Base-by-base conservation (phyloP, 2,113 vertebrate genomes). In the Seriola quinqueradiata region DNA sequence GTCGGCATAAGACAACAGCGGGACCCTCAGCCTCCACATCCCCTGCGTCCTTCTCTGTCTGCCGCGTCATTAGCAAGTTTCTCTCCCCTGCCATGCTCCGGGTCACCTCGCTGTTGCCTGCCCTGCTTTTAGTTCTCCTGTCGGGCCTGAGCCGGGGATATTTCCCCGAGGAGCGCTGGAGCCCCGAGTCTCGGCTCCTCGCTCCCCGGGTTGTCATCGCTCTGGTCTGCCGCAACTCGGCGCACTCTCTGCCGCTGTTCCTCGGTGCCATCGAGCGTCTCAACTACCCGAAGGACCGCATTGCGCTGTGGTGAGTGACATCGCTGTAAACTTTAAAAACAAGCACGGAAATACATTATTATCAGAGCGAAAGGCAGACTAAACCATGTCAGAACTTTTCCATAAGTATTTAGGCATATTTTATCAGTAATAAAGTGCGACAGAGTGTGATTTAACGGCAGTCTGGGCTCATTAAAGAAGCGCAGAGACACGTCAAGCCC, bases 131-230 rank as follows among this genome's bases (percentile, higher is more conserved):
- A 13, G 89, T 90, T 17, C 83, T 95, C n/a, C 78, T 93, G 44
- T 90, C 90, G 77, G 93, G 82, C 2, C 84, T 72, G 78, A 90
- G 84, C 52, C 57, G 77, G 76, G 94, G 92, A 5, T 97, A 97
- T 89, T 97, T 97, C 91, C 93, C 96, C 8, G 97, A 97, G 94
- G 97, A 97, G 94, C 96, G 96, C 81, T 97, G 95, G 95, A 96
- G 92, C 93, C 96, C 96, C 3, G 97, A 97, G 89, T 96, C 96
- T 17, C 92, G 96, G 48, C 92, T 96, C 70, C 95, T 95, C 86
- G 94, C 95, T 64, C 97, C 97, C 63, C 93, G 96, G 65, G 95
- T 97, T 63, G 89, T 96, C 38, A 28, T 97, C 70, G 95, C 96
- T 52, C 93, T 97, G 77, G 75, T 96, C 55, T 97, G 96, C 85